phyloP scores from a whole-genome alignment of 2,113 vertebrate genomes.

The Geococcyx californianus region DNA sequence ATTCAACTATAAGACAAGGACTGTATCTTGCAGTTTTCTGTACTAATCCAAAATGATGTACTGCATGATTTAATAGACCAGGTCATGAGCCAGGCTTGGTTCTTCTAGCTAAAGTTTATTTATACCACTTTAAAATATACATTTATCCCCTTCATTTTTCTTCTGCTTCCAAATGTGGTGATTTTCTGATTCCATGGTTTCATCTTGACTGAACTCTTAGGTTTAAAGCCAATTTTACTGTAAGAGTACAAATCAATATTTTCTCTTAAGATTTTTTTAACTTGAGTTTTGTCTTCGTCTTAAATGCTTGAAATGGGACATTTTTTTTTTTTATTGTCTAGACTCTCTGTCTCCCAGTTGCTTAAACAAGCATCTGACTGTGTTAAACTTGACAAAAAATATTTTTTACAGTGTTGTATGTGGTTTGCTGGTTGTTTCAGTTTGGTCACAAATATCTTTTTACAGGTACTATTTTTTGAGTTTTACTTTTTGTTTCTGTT shows the following conservation, averaged over 20 bases:
- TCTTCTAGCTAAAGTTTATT: constrained; percentile 9
- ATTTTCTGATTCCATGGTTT: background rate
- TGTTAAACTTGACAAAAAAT: background rate
- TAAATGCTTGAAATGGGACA: background rate
- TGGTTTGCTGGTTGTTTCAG: background rate
- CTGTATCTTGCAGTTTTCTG: background rate
- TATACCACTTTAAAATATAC: background rate
- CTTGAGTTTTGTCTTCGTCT: background rate
- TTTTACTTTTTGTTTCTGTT: background rate
- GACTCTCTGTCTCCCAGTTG: background rate
- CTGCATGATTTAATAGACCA: background rate
- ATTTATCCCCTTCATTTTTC: background rate
- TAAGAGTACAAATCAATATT: background rate
- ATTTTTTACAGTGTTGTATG: background rate
- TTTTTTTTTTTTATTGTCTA: background rate
- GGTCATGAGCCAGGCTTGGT: background rate
- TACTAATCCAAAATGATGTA: background rate
- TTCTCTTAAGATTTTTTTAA: background rate
- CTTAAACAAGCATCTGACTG: background rate
- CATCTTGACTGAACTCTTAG: background rate
- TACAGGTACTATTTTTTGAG: background rate
- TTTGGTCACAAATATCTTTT: background rate
- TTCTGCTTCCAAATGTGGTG: background rate
- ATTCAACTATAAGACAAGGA: background rate
- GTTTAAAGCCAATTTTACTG: background rate